Evolutionary conservation across 2,113 vertebrate genomes (phyloP).

Genomic region (Cettia cetti): DNA sequence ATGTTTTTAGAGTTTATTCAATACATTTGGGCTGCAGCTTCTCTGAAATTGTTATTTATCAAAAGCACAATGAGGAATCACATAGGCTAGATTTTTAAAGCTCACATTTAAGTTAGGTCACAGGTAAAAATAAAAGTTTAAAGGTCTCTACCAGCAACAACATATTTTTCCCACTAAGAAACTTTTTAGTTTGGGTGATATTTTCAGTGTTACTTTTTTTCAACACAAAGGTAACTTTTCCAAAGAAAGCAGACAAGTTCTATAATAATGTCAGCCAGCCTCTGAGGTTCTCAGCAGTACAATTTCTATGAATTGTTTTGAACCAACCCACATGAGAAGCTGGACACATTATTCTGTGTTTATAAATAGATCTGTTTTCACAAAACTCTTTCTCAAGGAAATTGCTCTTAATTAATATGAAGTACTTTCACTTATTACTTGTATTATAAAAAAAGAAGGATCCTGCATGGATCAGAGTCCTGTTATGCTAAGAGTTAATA

Average conservation of each 20-base stretch:
- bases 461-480: neutral
- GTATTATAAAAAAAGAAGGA: neutral
- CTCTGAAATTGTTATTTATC: neutral
- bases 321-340: neutral
- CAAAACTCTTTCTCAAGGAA: neutral
- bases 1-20: neutral
- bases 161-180: neutral
- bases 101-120: neutral
- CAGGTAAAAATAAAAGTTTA: neutral
- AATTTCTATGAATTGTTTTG: neutral
- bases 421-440: neutral
- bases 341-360: neutral
- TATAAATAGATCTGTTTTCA: neutral
- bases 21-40: neutral
- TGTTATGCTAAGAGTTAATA: neutral
- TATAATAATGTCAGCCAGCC: neutral
- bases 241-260: neutral
- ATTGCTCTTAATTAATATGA: neutral
- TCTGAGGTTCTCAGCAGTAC: neutral
- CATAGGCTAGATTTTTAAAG: neutral
- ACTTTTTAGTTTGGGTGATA: neutral
- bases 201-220: neutral
- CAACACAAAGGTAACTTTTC: neutral
- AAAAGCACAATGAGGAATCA: neutral
- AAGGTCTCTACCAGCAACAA: neutral